These are phyloP conservation scores for Eristalis tenax DNA, from an alignment of 2,888 invertebrate species.

Conservation along the genomic window DNA sequence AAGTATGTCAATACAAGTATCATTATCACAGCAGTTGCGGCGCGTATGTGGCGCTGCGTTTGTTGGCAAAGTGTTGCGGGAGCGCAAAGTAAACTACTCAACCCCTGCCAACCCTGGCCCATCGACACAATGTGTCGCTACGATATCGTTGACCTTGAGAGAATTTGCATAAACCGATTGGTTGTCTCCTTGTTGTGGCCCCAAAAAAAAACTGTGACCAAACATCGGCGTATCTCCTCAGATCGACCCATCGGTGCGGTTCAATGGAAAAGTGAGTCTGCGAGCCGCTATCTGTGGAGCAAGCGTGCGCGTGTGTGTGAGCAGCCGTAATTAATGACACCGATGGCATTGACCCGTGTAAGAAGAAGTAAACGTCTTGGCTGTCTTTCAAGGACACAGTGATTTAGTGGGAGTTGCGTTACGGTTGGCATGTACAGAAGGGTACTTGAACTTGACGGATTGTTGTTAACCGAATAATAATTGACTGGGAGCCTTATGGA, in stretches of 20 bases:
- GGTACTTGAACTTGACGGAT: slow-evolving; percentile 33
- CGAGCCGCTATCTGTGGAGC: not conserved
- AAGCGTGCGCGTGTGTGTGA: not conserved
- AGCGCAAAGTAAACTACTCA: not conserved
- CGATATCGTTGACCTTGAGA: slow-evolving; percentile 21
- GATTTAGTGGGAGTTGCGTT: slow-evolving; percentile 19
- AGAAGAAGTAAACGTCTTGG: slow-evolving; percentile 9
- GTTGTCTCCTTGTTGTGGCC: not conserved
- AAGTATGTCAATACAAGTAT: slow-evolving; percentile 27
- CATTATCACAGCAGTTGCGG: slow-evolving; percentile 8
- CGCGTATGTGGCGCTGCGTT: slow-evolving; percentile 4
- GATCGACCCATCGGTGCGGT: not conserved
- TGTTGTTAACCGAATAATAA: slow-evolving; percentile 9
- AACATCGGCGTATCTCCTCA: not conserved
- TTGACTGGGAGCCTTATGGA: slow-evolving; percentile 25
- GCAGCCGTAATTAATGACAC: not conserved
- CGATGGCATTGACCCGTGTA: slow-evolving; percentile 30
- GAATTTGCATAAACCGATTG: slow-evolving; percentile 22
- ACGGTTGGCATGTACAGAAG: not conserved
- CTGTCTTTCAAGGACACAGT: slow-evolving; percentile 22
- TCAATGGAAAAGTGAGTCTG: slow-evolving; percentile 7
- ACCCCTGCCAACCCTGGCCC: not conserved
- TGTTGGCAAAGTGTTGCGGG: slow-evolving; percentile 30
- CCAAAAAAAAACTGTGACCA: not conserved
- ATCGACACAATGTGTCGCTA: not conserved